phyloP scores from a whole-genome alignment of 2,113 vertebrate genomes.

The Cnemophilus loriae region DNA sequence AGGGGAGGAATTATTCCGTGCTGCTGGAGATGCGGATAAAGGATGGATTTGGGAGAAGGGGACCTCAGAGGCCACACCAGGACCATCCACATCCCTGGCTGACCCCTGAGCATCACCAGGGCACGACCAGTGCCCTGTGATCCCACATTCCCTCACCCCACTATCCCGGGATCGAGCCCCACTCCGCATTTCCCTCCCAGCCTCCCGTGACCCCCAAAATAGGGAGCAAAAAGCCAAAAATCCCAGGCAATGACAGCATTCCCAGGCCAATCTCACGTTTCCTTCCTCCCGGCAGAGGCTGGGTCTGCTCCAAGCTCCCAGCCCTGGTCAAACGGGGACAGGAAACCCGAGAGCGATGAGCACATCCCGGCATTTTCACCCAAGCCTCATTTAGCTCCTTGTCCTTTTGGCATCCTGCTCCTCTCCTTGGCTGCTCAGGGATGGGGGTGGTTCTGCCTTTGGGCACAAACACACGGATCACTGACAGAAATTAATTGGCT shows the following conservation, averaged over 20 bases:
- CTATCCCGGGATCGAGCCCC: accelerated
- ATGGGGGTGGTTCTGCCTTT: neutral
- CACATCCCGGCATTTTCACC: neutral
- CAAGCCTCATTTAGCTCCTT: neutral
- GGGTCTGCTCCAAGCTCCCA: conserved; percentile 34
- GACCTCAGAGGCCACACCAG: neutral
- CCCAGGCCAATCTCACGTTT: conserved; percentile 15
- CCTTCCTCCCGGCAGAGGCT: conserved; percentile 14
- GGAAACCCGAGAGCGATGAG: conserved; percentile 17
- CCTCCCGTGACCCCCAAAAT: neutral
- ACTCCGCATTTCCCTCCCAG: accelerated
- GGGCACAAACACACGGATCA: accelerated
- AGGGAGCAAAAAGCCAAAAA: neutral
- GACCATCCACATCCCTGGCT: neutral
- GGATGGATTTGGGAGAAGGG: neutral
- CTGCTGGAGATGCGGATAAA: neutral
- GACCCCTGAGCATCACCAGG: neutral
- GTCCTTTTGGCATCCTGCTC: neutral
- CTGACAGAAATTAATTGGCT: neutral
- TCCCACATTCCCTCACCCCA: neutral
- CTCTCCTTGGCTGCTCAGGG: neutral
- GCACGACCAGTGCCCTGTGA: accelerated
- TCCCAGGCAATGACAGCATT: neutral
- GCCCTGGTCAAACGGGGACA: conserved; percentile 48
- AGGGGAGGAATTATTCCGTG: accelerated